Evolutionary conservation across 37 sponge, comb jelly and placozoan species (phyloP), one percentile per base, ranked within the genome.

Genomic region (Dysidea cf. avara): DNA sequence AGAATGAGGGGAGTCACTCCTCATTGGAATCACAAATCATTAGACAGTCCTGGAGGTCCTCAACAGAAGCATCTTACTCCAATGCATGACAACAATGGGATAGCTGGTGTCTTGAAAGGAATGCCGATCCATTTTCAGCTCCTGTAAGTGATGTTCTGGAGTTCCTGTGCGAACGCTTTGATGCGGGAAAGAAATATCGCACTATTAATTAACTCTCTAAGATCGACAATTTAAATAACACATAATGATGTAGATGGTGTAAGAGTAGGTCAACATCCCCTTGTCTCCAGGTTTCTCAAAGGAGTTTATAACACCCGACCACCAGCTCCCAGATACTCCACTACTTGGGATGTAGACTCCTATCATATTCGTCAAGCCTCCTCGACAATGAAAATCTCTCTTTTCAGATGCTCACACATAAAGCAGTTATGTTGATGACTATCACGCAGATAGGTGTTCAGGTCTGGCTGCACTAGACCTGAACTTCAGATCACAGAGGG

Each of bases 41-140:
- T n/a, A n/a, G n/a, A n/a, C n/a, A n/a, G n/a, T n/a, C n/a, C n/a
- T n/a, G n/a, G n/a, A n/a, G n/a, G n/a, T n/a, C 7, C 12, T 64
- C 64, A 7, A 66, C 68, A 0, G 66, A 77, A 49, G 53, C 68
- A 57, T 59, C 74, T 16, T 72, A 72, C 22, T 58, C 59, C 26
- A 40, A 47, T 72, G 46, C 43, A 21, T 58, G 59, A 61, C 7
- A 29, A 38, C 60, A 36, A 20, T 56, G 43, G 60, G 76, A 51
- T 64, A 11, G 76, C 32, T 75, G 76, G 65, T 64, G 64, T 62
- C 2, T 38, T n/a, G 34, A 30, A 52, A 34, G 53, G 53, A 28
- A 28, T 25, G 51, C 32, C 18, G 54, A 75, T 75, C 76, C 74
- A 48, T 61, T 72, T 72, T 72, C 74, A 58, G 74, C 74, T 34